Evolutionary conservation across 2,797 vertebrate genomes (phyloP), one percentile per base, ranked within the genome.

Genomic region (Halcyon leucocephala): DNA sequence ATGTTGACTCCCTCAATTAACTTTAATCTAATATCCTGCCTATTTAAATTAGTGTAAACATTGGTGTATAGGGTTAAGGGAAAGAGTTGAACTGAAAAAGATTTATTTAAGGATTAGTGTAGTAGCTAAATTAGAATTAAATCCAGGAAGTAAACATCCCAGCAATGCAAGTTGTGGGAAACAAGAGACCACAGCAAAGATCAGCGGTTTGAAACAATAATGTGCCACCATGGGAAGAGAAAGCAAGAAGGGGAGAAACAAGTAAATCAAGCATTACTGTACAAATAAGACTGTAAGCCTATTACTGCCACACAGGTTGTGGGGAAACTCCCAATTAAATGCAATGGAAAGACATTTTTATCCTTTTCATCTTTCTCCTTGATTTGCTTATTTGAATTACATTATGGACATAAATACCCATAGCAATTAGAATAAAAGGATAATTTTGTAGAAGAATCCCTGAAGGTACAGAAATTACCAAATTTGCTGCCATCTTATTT

Each of bases 21-120:
- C 89, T 94, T 96, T 98, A 97, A 98, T 97, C 96, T 98, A 97
- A 98, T 97, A 97, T 98, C 97, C 97, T 97, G 97, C 92, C 97
- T 89, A 96, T 97, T 97, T 97, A 97, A 96, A 98, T 97, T 95
- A 96, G 84, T 96, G 96, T 97, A 98, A 98, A 97, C 96, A 97
- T 90, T 97, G 87, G 92, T 88, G 72, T 89, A 95, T 96, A 96
- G 89, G 89, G 92, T 91, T 97, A 95, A 92, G 88, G 90, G 64
- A 95, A 95, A 74, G 96, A 97, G 95, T 51, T 93, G 96, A 96
- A 96, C 93, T 91, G 97, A 96, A 97, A 96, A 97, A 95, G 96
- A 97, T 97, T 97, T 98, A 97, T 97, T 97, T 97, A 98, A 97
- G 97, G 97, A 97, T 97, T 97, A 97, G 92, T 82, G 82, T 92